A percentile compares a stretch with the other conserved stretches of the same genome.
These are phyloP conservation scores for Podilymbus podiceps DNA, from an alignment of 2,113 vertebrate species.

Conservation along the genomic window DNA sequence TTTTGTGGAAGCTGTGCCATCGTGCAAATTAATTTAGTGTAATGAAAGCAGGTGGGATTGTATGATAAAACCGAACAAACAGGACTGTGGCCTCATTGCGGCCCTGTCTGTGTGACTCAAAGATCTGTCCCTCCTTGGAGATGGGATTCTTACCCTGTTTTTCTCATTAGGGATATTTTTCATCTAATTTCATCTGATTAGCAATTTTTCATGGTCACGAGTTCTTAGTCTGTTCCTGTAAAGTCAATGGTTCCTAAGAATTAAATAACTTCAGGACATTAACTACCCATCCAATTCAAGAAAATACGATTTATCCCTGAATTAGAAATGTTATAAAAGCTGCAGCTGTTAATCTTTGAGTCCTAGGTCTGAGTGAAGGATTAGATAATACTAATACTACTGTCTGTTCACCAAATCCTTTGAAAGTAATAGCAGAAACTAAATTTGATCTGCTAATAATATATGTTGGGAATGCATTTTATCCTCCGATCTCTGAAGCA, in stretches of 20 bases:
- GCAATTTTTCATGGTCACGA: constrained; percentile 13
- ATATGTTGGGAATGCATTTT: constrained; percentile 4
- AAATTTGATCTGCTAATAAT: constrained; percentile 26
- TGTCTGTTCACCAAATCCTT: constrained; percentile 38
- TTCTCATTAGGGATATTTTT: background rate
- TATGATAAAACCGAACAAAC: background rate
- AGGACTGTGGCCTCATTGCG: background rate
- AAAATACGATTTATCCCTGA: constrained; percentile 26
- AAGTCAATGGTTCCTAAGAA: constrained; percentile 13
- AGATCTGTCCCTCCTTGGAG: background rate
- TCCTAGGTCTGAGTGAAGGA: constrained; percentile 10
- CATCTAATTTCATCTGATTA: constrained; percentile 3
- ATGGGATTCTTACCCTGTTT: background rate
- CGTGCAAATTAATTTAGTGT: background rate
- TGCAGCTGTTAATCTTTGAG: constrained; percentile 45
- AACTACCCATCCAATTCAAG: background rate
- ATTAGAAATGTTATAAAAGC: constrained; percentile 35
- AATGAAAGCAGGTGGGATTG: background rate
- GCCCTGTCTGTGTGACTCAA: background rate
- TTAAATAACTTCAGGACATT: constrained; percentile 23
- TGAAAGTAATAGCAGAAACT: constrained; percentile 38
- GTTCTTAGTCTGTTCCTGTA: background rate
- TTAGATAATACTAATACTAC: constrained; percentile 10
- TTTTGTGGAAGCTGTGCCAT: background rate
- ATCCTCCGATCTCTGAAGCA: background rate